Evolutionary conservation across 2,113 vertebrate genomes (phyloP).

Genomic region (Paracyprichromis sp.): DNA sequence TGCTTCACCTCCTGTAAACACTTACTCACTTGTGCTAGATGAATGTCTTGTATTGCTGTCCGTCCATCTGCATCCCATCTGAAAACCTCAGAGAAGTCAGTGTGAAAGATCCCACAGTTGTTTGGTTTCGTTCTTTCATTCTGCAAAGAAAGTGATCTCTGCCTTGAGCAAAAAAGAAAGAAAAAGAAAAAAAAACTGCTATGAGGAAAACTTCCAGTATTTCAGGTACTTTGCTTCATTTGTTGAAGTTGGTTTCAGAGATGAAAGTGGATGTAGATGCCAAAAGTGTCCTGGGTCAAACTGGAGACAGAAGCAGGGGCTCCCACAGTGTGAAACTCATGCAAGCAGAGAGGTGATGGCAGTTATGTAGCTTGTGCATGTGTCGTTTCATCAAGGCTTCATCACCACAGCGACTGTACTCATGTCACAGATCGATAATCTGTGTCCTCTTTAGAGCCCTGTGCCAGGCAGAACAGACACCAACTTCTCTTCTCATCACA

Average conservation of each 20-base stretch:
- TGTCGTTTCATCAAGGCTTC: background rate
- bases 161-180: background rate
- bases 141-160: background rate
- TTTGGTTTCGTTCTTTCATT: background rate
- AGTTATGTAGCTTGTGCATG: background rate
- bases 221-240: background rate
- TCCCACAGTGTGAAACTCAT: background rate
- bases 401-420: background rate
- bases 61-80: background rate
- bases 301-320: background rate
- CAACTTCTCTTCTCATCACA: background rate
- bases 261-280: background rate
- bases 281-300: background rate
- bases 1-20: background rate
- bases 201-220: background rate
- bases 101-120: background rate
- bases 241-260: background rate
- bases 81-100: background rate
- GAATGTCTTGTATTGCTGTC: background rate
- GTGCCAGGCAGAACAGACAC: slow-evolving; percentile 33
- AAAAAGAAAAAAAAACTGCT: background rate
- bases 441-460: background rate
- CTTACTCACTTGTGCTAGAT: slow-evolving; percentile 7
- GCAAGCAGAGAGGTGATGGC: background rate
- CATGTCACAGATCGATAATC: background rate